phyloP scores from a whole-genome alignment of 2,888 invertebrate species.

The Tridacna crocea region DNA sequence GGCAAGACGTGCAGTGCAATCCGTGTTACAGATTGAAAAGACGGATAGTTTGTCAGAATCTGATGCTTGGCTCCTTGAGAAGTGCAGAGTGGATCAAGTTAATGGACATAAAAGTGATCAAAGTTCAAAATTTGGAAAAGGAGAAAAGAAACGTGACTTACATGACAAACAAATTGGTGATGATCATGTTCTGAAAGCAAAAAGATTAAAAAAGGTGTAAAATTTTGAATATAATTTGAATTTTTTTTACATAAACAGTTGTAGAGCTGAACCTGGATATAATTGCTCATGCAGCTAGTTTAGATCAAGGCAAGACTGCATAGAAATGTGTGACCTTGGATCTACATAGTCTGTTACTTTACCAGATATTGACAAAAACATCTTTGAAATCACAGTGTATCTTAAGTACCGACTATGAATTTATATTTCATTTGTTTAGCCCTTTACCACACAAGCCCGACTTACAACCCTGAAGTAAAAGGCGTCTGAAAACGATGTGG shows the following conservation, averaged over 20 bases:
- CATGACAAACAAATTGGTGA: not conserved
- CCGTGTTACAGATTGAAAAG: conserved; percentile 43
- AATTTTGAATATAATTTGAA: no score
- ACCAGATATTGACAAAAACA: no score
- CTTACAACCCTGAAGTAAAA: not conserved
- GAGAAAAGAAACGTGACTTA: conserved; percentile 31
- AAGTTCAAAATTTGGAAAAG: conserved; percentile 23
- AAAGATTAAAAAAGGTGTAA: not conserved
- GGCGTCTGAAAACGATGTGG: not conserved
- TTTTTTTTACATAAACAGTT: no score
- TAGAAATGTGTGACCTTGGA: no score
- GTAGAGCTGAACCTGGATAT: no score
- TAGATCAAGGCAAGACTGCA: no score
- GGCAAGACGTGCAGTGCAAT: conserved; percentile 29
- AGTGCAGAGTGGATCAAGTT: conserved; percentile 15
- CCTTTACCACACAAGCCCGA: no score
- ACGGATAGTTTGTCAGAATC: conserved; percentile 25
- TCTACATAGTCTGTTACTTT: no score
- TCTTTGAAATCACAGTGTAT: no score
- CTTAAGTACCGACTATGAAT: no score
- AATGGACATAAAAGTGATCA: conserved; percentile 3
- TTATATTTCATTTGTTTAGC: no score
- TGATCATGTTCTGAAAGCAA: conserved; percentile 5
- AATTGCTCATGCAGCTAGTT: no score
- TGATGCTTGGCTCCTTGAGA: conserved; percentile 43